Evolutionary conservation across 2,113 vertebrate genomes (phyloP).

Genomic region (Tinamus guttatus): DNA sequence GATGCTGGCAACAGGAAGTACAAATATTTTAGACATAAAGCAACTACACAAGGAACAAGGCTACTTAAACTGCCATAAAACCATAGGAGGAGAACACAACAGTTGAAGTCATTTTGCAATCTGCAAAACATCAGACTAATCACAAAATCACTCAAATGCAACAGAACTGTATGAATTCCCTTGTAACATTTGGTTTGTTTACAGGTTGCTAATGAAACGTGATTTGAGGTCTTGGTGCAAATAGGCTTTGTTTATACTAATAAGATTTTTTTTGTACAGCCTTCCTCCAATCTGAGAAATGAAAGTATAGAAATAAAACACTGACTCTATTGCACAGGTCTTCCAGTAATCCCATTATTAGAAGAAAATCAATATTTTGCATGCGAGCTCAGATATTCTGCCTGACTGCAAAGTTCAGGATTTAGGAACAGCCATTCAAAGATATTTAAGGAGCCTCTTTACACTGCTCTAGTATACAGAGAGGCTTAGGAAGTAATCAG

Average conservation of each 20-base stretch:
- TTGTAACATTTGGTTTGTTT: conserved; percentile 33
- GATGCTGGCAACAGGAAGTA: not conserved
- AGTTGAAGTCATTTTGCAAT: not conserved
- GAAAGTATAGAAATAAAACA: not conserved
- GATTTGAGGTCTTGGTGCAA: conserved; percentile 41
- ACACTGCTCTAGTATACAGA: no score
- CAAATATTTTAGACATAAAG: not conserved
- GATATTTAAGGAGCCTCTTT: not conserved
- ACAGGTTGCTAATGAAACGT: conserved; percentile 49
- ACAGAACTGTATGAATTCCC: not conserved
- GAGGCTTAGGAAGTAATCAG: no score
- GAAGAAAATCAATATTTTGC: not conserved
- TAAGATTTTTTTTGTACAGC: not conserved
- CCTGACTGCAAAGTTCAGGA: not conserved
- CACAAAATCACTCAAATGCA: not conserved
- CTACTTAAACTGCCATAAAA: not conserved
- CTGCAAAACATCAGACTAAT: not conserved
- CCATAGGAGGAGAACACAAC: not conserved
- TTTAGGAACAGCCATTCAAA: not conserved
- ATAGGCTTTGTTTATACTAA: not conserved
- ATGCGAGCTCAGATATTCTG: not conserved
- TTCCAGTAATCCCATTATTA: not conserved
- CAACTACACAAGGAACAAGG: not conserved
- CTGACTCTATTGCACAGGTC: not conserved
- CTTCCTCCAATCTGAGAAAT: not conserved